These are phyloP conservation scores for Dicranocentrus wangi DNA, from an alignment of 2,888 invertebrate genomes.

Conservation along the genomic window DNA sequence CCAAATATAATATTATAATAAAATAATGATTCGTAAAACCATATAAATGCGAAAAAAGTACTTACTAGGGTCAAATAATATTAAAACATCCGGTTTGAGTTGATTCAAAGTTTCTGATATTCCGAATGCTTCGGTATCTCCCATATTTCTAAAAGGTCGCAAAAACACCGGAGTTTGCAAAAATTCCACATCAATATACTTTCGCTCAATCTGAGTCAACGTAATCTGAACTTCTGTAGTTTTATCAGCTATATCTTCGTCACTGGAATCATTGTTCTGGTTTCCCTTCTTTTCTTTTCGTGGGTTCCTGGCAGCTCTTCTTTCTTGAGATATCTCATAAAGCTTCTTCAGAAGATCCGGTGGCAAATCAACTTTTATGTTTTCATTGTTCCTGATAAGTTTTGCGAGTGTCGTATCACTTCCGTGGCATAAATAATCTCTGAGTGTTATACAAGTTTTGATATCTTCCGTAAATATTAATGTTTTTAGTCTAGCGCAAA, in stretches of 20 bases:
- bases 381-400: conserved; percentile 66
- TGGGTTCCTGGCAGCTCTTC: conserved; percentile 35
- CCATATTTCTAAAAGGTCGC: conserved; percentile 23
- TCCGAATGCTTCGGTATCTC: conserved; percentile 66
- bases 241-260: conserved; percentile 45
- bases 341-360: conserved; percentile 61
- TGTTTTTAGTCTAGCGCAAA: conserved; percentile 78
- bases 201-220: conserved; percentile 73
- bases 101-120: conserved; percentile 67
- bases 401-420: conserved; percentile 68
- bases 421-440: conserved; percentile 70
- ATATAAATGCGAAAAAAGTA: too few species aligned
- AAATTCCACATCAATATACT: conserved; percentile 72
- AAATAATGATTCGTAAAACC: not conserved
- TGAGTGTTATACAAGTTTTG: conserved; percentile 80
- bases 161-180: conserved; percentile 57
- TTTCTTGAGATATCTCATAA: conserved; percentile 38
- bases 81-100: conserved; percentile 70
- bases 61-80: conserved; percentile 72
- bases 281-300: conserved; percentile 24
- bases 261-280: conserved; percentile 33
- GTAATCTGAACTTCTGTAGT: conserved; percentile 72
- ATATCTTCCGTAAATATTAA: conserved; percentile 89
- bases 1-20: not conserved
- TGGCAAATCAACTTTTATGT: conserved; percentile 70